Conservation (phyloP, 2,797 vertebrate species). For the Pagetopsis macropterus region DNA sequence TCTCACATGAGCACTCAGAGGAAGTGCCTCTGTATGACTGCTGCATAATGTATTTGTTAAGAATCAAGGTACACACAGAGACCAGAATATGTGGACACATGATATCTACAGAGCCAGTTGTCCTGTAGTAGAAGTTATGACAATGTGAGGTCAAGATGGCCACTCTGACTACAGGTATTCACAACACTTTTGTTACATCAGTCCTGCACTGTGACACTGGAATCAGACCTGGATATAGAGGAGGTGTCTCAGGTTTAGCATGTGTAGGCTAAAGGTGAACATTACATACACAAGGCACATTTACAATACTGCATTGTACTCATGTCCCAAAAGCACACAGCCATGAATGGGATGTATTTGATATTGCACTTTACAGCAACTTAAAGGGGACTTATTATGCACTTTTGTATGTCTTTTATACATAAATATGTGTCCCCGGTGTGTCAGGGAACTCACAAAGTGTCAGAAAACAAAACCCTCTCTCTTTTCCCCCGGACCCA, state of each 20-base stretch:
- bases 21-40: neutral
- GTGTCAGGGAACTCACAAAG: too few relatives aligned
- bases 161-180: neutral
- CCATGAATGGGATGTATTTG: too few relatives aligned
- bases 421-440: too few relatives aligned
- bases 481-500: too few relatives aligned
- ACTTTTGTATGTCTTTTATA: too few relatives aligned
- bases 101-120: neutral
- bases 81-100: neutral
- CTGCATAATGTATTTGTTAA: conserved; percentile 9
- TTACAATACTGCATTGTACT: too few relatives aligned
- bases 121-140: neutral
- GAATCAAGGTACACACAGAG: neutral
- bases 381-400: too few relatives aligned
- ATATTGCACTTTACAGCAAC: too few relatives aligned
- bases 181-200: neutral
- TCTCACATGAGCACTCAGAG: conserved; percentile 12
- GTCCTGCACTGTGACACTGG: neutral
- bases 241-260: conserved; percentile 11
- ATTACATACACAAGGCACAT: too few relatives aligned
- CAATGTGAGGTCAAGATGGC: neutral
- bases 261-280: conserved; percentile 13
- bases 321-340: neutral
- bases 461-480: too few relatives aligned
- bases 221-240: neutral